Evolutionary conservation across 1,140 invertebrate genomes (phyloP), one percentile per base, ranked within the genome.

Genomic region (Oncopeltus fasciatus): DNA sequence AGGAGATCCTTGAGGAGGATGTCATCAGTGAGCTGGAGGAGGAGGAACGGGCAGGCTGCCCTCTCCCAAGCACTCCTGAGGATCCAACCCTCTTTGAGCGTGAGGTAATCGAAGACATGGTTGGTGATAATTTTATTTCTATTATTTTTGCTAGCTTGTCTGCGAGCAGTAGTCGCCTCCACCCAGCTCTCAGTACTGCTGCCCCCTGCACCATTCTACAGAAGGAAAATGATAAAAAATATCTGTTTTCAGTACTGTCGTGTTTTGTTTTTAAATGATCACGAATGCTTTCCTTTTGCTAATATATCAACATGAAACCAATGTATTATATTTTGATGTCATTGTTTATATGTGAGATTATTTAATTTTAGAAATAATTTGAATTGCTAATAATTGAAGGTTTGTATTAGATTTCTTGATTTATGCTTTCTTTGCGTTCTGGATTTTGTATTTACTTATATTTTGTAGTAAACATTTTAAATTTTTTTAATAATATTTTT

Each of bases 61-160:
- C 87, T 2, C 71, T 91, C 60, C 88, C 88, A 12, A 88, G 87
- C 1, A 91, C 88, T n/a, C 88, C 88, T 4, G 87, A 89, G 74
- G 87, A 90, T 73, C 86, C 87, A 68, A 83, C 85, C 71, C 77
- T 90, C 43, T 75, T 90, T 59, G 86, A 89, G 74, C 83, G 84
- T 63, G 86, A 89, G 74, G 81, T 82, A 68, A 68, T 38, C 31
- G 31, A 38, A 14, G 31, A 38, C 31, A 38, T 49, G 21, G 47
- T 49, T n/a, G 47, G 47, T 49, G 5, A 49, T 49, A 8, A 49
- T n/a, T 49, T 49, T 49, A 49, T 49, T 49, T 9, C 18, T n/a
- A 49, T n/a, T 9, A 49, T 8, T 24, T 49, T 9, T 20, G 21
- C 11, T 43, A 49, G 47, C 47, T 20, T n/a, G 5, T 49, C 47